phyloP scores from a whole-genome alignment of 2,888 invertebrate species.

The Mythimna vitellina region DNA sequence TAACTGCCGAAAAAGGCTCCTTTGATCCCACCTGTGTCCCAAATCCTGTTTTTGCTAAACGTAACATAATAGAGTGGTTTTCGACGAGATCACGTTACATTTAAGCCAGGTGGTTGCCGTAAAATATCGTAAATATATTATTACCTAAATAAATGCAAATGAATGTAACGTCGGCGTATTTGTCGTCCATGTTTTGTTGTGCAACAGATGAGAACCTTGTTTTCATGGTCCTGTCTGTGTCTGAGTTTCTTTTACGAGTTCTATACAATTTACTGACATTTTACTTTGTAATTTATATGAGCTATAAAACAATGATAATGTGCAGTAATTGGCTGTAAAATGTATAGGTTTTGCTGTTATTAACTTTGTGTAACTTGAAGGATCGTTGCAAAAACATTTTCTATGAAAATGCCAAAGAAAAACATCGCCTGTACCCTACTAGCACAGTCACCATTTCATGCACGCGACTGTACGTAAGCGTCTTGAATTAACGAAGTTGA shows the following conservation, averaged over 20 bases:
- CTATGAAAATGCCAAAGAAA: not conserved
- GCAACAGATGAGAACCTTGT: conserved; percentile 69
- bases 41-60: conserved; percentile 65
- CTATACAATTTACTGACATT: not conserved
- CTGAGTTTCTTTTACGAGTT: conserved; percentile 6
- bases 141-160: conserved; percentile 73
- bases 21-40: conserved; percentile 63
- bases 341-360: conserved; percentile 12
- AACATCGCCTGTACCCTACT: conserved; percentile 6
- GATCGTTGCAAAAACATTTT: conserved; percentile 16
- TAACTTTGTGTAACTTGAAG: conserved; percentile 9
- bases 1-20: conserved; percentile 2
- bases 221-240: conserved; percentile 66
- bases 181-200: conserved; percentile 69
- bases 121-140: conserved; percentile 66
- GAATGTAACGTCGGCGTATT: conserved; percentile 69
- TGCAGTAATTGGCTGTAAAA: not conserved
- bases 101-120: conserved; percentile 78
- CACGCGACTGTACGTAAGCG: not conserved
- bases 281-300: not conserved
- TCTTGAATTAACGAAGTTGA: conserved; percentile 42
- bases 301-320: not conserved
- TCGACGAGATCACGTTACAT: conserved; percentile 82
- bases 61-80: conserved; percentile 74
- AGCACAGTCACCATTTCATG: not conserved